phyloP scores from a whole-genome alignment of 2,113 vertebrate genomes.

The Octodon degus region DNA sequence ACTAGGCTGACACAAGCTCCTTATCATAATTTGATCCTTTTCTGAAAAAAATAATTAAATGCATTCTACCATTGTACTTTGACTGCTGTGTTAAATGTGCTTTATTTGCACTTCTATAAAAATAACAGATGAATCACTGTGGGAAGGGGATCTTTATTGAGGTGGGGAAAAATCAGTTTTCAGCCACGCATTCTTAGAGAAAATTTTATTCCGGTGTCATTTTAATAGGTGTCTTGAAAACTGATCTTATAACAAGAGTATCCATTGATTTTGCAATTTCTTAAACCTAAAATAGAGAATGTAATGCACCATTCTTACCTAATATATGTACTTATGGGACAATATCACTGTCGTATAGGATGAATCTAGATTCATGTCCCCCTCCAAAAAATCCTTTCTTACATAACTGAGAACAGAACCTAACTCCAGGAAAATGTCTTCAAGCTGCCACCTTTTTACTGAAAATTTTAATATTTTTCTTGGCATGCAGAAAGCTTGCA shows the following conservation, averaged over 20 bases:
- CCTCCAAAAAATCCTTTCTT: neutral
- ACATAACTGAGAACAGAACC: neutral
- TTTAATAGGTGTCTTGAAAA: constrained; percentile 56
- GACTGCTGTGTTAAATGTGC: constrained; percentile 73
- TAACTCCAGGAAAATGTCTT: neutral
- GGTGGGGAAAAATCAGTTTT: constrained; percentile 60
- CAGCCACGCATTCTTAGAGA: constrained; percentile 60
- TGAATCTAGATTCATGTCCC: neutral
- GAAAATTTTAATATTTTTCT: constrained; percentile 5
- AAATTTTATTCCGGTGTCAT: constrained; percentile 56
- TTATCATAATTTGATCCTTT: constrained; percentile 73
- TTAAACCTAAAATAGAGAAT: neutral
- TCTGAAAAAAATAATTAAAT: constrained; percentile 73
- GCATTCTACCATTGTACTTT: constrained; percentile 67
- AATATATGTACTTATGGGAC: neutral
- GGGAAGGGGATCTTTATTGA: constrained; percentile 61
- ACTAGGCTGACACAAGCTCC: constrained; percentile 46
- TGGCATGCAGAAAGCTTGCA: neutral
- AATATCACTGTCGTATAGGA: neutral
- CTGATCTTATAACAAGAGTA: constrained; percentile 47
- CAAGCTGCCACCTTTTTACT: neutral
- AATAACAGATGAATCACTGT: constrained; percentile 43
- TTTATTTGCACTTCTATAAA: constrained; percentile 60
- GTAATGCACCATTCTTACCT: neutral
- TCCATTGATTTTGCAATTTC: constrained; percentile 1